phyloP scores from a whole-genome alignment of 2,797 vertebrate species.

The Australoheros facetus region DNA sequence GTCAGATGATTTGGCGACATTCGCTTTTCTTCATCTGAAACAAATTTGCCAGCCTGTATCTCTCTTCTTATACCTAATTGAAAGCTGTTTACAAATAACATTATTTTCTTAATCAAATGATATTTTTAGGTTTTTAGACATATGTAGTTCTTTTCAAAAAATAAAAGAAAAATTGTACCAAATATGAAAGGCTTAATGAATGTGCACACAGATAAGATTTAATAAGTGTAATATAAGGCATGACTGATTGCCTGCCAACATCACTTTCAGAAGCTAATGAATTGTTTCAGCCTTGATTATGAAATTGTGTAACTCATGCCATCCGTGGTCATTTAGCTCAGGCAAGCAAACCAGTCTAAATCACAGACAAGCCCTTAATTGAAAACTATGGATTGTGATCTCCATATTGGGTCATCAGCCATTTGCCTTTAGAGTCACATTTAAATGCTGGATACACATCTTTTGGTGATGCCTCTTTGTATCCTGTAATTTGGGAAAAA shows the following conservation, averaged over 20 bases:
- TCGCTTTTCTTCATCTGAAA: conserved; percentile 20
- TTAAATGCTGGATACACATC: neutral
- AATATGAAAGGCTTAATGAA: conserved; percentile 50
- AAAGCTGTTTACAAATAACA: conserved; percentile 36
- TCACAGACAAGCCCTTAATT: conserved; percentile 1
- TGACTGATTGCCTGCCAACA: conserved; percentile 64
- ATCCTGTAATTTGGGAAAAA: neutral
- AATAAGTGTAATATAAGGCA: conserved; percentile 53
- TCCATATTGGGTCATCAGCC: neutral
- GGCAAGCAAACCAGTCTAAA: neutral
- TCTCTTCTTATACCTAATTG: conserved; percentile 36
- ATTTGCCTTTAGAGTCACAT: neutral
- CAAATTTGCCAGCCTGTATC: neutral
- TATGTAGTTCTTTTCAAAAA: conserved; percentile 23
- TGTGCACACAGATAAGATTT: conserved; percentile 41
- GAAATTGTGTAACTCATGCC: conserved; percentile 40
- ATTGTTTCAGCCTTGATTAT: conserved; percentile 52
- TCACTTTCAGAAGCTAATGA: conserved; percentile 42
- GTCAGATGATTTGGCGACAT: conserved; percentile 14
- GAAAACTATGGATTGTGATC: neutral
- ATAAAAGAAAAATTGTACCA: conserved; percentile 15
- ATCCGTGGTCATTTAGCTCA: conserved; percentile 16
- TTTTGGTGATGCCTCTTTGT: neutral
- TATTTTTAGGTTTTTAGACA: conserved; percentile 44
- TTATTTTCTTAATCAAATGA: conserved; percentile 45